Base-by-base conservation (phyloP, 2,888 invertebrate genomes). In the Mesodorylaimus sp. region DNA sequence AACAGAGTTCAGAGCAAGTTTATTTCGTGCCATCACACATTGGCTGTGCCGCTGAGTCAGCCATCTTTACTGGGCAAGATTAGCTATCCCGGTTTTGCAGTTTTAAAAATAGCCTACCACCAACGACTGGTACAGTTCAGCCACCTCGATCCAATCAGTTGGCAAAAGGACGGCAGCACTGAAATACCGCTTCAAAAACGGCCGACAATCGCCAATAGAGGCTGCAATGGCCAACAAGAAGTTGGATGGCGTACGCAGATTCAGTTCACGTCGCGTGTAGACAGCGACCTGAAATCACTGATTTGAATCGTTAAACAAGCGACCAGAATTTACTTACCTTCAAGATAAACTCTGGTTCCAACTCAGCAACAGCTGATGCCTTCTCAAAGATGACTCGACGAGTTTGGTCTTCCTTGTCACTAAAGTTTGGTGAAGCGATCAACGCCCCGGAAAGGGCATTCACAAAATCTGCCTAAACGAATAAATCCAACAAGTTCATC, bases 141-240 rank as follows among this genome's bases (percentile, higher is more conserved):
- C 70, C 19, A 71, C 70, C 54, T 70, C 69, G 28, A 70, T 67
- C 71, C 71, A 72, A 58, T 72, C 72, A 2, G 70, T 67, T n/a
- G 72, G 72, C 49, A 71, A 58, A 48, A 58, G 56, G 41, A 71
- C 61, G 16, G 64, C 56, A 5, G 57, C 52, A 47, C 54, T 56
- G 58, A 64, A 72, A 56, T 72, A 72, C 53, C 68, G 69, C 52
- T 60, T 61, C 48, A 72, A 54, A 55, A 58, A 70, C 2, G 63
- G 62, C 7, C 70, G 59, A 52, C 70, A 70, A 2, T 57, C 45
- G 2, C 56, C 53, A 1, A 59, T 53, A 41, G 59, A 60, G 5
- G 70, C 60, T 24, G 70, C 66, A 50, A 62, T 59, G 2, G 71
- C 68, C 48, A 72, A 54, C 48, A 72, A 57, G 56, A 70, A 70